A percentile compares a stretch with the other conserved stretches of the same genome.
Conservation (phyloP, 1,140 invertebrate species). For the Drosophila subobscura region DNA sequence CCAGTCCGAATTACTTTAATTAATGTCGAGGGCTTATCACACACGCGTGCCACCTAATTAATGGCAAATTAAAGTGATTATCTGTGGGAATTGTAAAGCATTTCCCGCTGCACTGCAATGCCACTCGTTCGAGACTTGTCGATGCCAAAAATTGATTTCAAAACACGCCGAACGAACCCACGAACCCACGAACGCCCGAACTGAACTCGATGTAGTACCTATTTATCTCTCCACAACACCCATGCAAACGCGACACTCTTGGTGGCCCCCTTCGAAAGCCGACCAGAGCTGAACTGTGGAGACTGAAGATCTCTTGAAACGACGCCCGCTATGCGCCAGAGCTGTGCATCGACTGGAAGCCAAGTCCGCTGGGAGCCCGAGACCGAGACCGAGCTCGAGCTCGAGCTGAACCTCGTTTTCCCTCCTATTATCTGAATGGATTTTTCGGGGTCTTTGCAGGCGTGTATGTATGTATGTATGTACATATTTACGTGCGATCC, state of each 20-base stretch:
- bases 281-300: constrained; percentile 16
- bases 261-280: constrained; percentile 2
- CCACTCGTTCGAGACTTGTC: constrained; percentile 21
- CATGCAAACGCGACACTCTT: constrained; percentile 25
- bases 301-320: constrained; percentile 33
- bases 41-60: constrained; percentile 50
- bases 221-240: constrained; percentile 50
- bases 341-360: constrained; percentile 61
- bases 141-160: constrained; percentile 53
- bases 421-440: constrained; percentile 13
- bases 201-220: constrained; percentile 8
- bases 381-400: constrained; percentile 32
- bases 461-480: too few relatives aligned
- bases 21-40: constrained; percentile 45
- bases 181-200: neutral
- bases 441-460: constrained; percentile 40
- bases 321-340: constrained; percentile 72
- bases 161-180: constrained; percentile 41
- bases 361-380: constrained; percentile 11
- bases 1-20: constrained; percentile 4
- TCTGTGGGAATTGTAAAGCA: constrained; percentile 17
- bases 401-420: constrained; percentile 26
- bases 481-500: constrained; percentile 38
- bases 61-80: constrained; percentile 41
- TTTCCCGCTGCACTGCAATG: constrained; percentile 35